Percentiles rank a stretch among this genome's conserved stretches.
These are phyloP conservation scores for Copidosoma floridanum DNA, from an alignment of 1,140 invertebrate genomes.

Conservation along the genomic window DNA sequence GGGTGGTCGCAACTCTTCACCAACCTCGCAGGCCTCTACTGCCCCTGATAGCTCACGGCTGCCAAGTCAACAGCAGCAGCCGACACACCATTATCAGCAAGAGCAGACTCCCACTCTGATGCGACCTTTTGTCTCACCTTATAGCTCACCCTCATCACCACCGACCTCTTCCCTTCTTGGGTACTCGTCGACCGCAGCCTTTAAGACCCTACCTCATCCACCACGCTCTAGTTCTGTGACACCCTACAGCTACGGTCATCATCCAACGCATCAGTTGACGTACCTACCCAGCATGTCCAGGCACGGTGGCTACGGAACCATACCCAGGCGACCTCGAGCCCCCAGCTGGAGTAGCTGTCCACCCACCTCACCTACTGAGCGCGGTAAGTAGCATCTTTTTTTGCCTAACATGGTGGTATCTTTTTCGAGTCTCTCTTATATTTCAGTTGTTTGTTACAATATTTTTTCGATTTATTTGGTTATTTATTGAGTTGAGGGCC, in stretches of 20 bases:
- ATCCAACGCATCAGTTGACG: slow-evolving; percentile 54
- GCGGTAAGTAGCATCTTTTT: slow-evolving; percentile 3
- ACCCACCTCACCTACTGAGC: slow-evolving; percentile 58
- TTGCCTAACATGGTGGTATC: background rate
- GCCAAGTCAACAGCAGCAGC: slow-evolving; percentile 51
- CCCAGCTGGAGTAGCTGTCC: slow-evolving; percentile 72
- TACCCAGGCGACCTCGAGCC: slow-evolving; percentile 76
- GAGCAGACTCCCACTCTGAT: too few species aligned
- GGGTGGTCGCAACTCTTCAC: slow-evolving; percentile 56
- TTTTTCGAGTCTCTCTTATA: too few species aligned
- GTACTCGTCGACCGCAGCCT: slow-evolving; percentile 48
- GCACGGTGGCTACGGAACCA: slow-evolving; percentile 80
- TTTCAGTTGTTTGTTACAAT: too few species aligned
- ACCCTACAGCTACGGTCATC: slow-evolving; percentile 61
- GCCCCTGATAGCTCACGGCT: slow-evolving; percentile 65
- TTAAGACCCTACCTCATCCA: slow-evolving; percentile 71
- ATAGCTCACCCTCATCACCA: slow-evolving; percentile 39
- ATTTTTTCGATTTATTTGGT: too few species aligned
- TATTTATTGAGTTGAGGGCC: too few species aligned
- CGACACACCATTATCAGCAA: slow-evolving; percentile 41
- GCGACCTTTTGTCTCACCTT: too few species aligned
- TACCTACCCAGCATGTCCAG: slow-evolving; percentile 64
- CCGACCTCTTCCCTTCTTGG: slow-evolving; percentile 35
- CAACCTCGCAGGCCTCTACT: slow-evolving; percentile 70
- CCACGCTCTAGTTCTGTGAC: slow-evolving; percentile 61